phyloP scores from a whole-genome alignment of 2,797 vertebrate species.

The Carduelis carduelis region DNA sequence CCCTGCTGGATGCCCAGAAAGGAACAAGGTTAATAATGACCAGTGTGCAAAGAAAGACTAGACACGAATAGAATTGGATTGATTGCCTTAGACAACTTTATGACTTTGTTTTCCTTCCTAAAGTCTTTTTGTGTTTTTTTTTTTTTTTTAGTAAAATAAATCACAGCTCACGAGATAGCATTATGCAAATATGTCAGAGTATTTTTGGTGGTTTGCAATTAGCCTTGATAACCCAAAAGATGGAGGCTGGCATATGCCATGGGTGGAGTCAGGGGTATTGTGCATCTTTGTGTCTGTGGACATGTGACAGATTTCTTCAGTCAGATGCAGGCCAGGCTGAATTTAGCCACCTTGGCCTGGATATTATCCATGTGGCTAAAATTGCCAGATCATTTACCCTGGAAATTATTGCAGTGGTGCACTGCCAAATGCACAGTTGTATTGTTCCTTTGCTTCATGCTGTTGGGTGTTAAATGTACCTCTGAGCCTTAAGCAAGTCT shows the following conservation, averaged over 20 bases:
- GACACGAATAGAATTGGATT: background rate
- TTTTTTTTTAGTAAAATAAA: constrained; percentile 14
- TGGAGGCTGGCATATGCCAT: background rate
- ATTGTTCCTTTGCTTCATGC: constrained; percentile 7
- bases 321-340: constrained; percentile 36
- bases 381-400: constrained; percentile 36
- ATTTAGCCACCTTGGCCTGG: constrained; percentile 60
- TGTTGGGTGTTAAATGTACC: constrained; percentile 23
- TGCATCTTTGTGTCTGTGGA: constrained; percentile 12
- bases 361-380: constrained; percentile 57
- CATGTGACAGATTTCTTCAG: constrained; percentile 27
- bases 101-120: constrained; percentile 42
- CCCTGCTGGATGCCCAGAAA: background rate
- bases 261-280: background rate
- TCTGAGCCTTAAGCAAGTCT: constrained; percentile 12
- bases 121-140: background rate
- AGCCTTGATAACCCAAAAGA: background rate
- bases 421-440: constrained; percentile 9
- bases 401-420: background rate
- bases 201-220: background rate
- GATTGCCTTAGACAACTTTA: background rate
- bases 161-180: background rate
- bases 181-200: background rate
- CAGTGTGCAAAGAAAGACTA: background rate
- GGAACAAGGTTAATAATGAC: background rate